phyloP scores from a whole-genome alignment of 37 sponge, comb jelly and placozoan genomes.

The Crambe crambe region DNA sequence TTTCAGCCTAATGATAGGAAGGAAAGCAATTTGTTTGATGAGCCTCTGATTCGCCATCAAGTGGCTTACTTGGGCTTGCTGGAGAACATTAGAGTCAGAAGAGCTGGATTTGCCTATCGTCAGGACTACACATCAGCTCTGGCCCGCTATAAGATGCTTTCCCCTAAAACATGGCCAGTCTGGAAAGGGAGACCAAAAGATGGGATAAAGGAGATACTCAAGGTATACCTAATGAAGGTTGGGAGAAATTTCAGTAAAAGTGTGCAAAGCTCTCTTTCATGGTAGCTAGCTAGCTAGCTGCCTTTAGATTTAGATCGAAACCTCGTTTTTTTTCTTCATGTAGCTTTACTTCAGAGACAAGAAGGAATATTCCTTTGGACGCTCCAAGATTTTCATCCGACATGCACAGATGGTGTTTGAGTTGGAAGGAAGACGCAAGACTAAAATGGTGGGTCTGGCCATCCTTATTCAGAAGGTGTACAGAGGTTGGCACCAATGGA shows the following conservation, averaged over 20 bases:
- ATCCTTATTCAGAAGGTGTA: constrained; percentile 67
- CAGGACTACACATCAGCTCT: constrained; percentile 57
- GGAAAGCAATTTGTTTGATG: constrained; percentile 41
- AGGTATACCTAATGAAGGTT: constrained; percentile 23
- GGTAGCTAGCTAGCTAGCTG: no score
- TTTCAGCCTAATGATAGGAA: constrained; percentile 44
- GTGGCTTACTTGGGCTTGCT: constrained; percentile 83
- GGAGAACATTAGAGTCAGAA: constrained; percentile 86
- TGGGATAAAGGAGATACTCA: constrained; percentile 70
- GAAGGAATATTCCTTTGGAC: constrained; percentile 68
- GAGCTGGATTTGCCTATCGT: constrained; percentile 89
- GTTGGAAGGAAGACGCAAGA: constrained; percentile 71
- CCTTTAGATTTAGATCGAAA: not conserved
- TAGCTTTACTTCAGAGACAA: constrained; percentile 41
- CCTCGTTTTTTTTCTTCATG: not conserved
- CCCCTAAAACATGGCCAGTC: constrained; percentile 75
- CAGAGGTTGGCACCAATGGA: constrained; percentile 62
- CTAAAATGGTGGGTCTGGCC: constrained; percentile 60
- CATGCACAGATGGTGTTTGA: constrained; percentile 82
- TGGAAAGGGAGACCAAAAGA: constrained; percentile 74
- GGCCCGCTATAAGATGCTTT: constrained; percentile 85
- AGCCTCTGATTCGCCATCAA: constrained; percentile 60
- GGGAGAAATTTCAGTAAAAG: no score
- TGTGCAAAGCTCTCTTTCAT: no score
- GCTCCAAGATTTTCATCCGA: constrained; percentile 85